Evolutionary conservation across 2,113 vertebrate genomes (phyloP).

Genomic region (Phocoena phocoena): DNA sequence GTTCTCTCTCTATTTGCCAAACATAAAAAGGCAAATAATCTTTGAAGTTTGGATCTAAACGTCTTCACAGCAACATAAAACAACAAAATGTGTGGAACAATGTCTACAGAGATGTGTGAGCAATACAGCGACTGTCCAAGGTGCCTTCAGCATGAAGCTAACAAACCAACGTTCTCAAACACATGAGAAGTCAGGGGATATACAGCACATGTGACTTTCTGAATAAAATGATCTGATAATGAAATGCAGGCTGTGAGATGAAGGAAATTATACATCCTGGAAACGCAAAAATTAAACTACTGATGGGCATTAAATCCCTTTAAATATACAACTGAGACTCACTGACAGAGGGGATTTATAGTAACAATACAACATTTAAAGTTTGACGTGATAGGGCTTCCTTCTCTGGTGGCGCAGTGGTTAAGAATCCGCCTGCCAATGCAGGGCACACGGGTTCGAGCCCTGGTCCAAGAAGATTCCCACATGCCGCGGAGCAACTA

Average conservation of each 20-base stretch:
- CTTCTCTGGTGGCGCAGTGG: background rate
- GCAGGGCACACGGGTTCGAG: background rate
- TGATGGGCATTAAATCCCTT: background rate
- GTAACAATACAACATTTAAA: background rate
- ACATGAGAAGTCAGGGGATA: background rate
- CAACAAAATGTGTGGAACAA: background rate
- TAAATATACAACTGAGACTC: background rate
- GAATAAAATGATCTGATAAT: background rate
- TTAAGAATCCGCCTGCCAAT: background rate
- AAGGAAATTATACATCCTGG: background rate
- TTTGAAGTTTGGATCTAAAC: background rate
- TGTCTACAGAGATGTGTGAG: background rate
- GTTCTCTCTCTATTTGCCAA: background rate
- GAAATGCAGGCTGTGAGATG: background rate
- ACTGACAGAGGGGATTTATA: background rate
- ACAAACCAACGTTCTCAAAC: background rate
- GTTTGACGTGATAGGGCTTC: background rate
- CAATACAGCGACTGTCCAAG: background rate
- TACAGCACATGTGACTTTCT: background rate
- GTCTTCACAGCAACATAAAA: background rate
- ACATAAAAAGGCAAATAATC: background rate
- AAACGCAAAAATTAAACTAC: background rate
- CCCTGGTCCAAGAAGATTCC: too few species aligned
- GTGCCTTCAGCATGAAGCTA: background rate
- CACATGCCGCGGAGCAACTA: too few species aligned